These are phyloP conservation scores for Euphonia xanthogaster DNA, from an alignment of 2,797 vertebrate genomes.

Conservation along the genomic window DNA sequence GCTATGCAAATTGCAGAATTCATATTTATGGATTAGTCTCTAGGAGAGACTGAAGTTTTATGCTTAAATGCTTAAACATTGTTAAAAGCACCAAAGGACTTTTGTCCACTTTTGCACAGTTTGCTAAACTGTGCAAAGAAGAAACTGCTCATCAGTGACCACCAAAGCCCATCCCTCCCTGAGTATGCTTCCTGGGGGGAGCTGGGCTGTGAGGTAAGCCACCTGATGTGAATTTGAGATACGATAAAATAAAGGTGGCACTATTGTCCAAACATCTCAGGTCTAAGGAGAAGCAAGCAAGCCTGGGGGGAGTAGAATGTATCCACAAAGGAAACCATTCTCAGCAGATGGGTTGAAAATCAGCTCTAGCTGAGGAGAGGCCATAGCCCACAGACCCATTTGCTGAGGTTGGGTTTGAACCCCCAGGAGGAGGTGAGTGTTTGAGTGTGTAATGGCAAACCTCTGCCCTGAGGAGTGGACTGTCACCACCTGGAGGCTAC, in stretches of 20 bases:
- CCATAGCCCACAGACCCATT: neutral
- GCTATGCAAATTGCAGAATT: neutral
- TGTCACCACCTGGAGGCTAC: too few relatives aligned
- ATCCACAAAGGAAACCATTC: neutral
- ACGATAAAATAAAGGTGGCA: neutral
- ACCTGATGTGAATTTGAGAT: neutral
- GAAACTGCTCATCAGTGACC: neutral
- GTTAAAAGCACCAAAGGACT: neutral
- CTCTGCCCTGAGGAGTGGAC: neutral
- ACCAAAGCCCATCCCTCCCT: neutral
- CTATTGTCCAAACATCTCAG: neutral
- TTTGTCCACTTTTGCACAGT: neutral
- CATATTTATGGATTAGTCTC: neutral
- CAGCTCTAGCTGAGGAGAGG: neutral
- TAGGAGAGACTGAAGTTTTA: neutral
- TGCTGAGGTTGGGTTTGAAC: neutral
- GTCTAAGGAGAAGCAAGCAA: neutral
- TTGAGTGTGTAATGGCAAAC: neutral
- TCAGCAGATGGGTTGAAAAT: neutral
- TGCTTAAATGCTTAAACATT: neutral
- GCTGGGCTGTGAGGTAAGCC: neutral
- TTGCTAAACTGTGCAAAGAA: neutral
- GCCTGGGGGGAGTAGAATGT: rapidly evolving
- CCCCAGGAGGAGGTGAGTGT: neutral
- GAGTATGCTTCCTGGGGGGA: neutral